A percentile compares a stretch with the other conserved stretches of the same genome.
Conservation (phyloP, 2,888 invertebrate species). For the Sthenelais limicola region DNA sequence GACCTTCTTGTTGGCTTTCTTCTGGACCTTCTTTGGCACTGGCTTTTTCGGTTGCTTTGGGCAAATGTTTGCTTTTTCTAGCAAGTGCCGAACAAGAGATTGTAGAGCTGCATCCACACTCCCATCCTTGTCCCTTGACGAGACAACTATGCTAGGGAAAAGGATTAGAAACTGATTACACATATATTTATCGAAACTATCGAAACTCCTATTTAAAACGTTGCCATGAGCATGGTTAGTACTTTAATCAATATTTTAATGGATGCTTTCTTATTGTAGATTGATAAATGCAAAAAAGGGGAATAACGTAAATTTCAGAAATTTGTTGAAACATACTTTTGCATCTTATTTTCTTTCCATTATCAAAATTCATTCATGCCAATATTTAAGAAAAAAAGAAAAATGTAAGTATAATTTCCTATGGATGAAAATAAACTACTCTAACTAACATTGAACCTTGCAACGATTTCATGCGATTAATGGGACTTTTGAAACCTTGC, state of each 20-base stretch:
- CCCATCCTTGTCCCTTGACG: slow-evolving; percentile 60
- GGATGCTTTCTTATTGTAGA: too few species aligned
- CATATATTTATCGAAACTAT: too few species aligned
- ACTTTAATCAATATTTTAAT: too few species aligned
- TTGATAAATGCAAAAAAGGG: too few species aligned
- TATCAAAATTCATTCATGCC: not conserved
- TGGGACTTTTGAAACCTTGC: too few species aligned
- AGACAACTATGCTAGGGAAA: slow-evolving; percentile 58
- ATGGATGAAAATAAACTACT: not conserved
- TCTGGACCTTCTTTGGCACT: slow-evolving; percentile 1
- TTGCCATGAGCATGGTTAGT: too few species aligned
- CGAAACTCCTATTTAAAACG: too few species aligned
- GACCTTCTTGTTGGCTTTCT: slow-evolving; percentile 16
- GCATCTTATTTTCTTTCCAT: not conserved
- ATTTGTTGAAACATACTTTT: too few species aligned
- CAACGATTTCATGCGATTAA: too few species aligned
- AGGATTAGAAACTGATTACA: not conserved
- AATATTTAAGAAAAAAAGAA: not conserved
- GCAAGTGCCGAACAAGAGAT: slow-evolving; percentile 59
- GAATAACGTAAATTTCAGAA: too few species aligned
- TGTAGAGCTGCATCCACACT: slow-evolving; percentile 61
- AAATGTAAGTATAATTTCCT: not conserved
- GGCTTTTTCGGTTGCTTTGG: slow-evolving; percentile 15
- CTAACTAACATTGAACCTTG: too few species aligned
- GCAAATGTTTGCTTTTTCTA: slow-evolving; percentile 51